Base-by-base conservation (phyloP, 2,797 vertebrate species). In the Rhinoraja longicauda region DNA sequence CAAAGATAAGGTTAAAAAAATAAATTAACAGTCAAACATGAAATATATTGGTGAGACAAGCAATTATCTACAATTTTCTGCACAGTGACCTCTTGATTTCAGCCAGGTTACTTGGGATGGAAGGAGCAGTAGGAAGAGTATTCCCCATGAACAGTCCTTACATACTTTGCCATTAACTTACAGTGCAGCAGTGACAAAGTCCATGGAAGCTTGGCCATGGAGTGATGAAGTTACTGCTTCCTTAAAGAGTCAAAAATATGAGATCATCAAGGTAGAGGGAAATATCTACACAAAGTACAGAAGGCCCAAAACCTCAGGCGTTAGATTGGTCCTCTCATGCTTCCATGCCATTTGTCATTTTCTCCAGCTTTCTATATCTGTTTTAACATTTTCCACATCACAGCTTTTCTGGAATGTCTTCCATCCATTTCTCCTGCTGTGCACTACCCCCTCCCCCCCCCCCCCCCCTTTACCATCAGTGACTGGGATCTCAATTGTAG, bases 1-100 rank as follows among this genome's bases (percentile, higher is more conserved):
- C 45, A 45, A 92, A 92, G 64, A 92, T 92, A 73, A 53, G 67
- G 53, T 26, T 53, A 70, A 32, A 92, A 73, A 92, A 73, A 36
- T 90, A 67, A 90, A 90, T 90, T 70, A 73, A 75, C 36, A 45
- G 90, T 73, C 39, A 39, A 72, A 24, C 39, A 53, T 75, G 64
- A 92, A 73, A 92, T 92, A 73, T 75, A 32, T 67, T 53, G 90
- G 5, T 73, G 15, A 92, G 64, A 73, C 67, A 92, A 75, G 70
- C 45, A 29, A 45, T 88, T 73, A 92, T 62, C 62, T 70, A 72
- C 24, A 45, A 13, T 53, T 72, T 73, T 70, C 67, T 70, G 45
- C 21, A 57, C 26, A 15, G 90, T 92, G 67, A 92, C 90, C 84
- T 64, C 19, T 13, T 53, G 90, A 53, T 92, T 92, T 92, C 36